Conservation (phyloP, 2,888 invertebrate species). For the Glyphotaelius pellucidus region DNA sequence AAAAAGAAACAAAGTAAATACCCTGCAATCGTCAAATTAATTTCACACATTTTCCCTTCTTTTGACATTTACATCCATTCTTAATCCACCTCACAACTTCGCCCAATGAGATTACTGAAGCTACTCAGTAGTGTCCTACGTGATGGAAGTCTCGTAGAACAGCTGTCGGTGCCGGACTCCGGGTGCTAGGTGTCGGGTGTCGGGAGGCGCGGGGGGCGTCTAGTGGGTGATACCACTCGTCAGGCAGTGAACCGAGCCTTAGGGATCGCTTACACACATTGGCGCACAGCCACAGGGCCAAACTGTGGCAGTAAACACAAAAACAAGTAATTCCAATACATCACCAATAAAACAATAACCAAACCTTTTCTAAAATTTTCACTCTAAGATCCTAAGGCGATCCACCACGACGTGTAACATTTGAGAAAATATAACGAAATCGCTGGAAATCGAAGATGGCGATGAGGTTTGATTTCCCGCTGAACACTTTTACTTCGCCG, state of each 20-base stretch:
- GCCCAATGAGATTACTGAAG: not conserved
- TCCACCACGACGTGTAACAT: too few relatives aligned
- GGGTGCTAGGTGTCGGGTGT: not conserved
- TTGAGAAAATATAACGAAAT: too few relatives aligned
- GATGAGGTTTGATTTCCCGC: too few relatives aligned
- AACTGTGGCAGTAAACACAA: not conserved
- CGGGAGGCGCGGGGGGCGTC: not conserved
- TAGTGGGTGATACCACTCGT: constrained; percentile 17
- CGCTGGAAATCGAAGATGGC: too few relatives aligned
- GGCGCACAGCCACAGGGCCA: not conserved
- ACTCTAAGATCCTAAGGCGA: too few relatives aligned
- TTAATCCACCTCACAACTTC: not conserved
- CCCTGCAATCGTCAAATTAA: not conserved
- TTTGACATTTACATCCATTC: not conserved
- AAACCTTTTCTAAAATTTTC: too few relatives aligned
- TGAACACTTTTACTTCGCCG: too few relatives aligned
- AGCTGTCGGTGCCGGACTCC: not conserved
- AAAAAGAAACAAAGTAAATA: too few relatives aligned
- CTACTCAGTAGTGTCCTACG: not conserved
- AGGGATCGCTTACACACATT: constrained; percentile 35
- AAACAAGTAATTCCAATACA: too few relatives aligned
- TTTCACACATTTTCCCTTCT: not conserved
- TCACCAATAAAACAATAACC: too few relatives aligned
- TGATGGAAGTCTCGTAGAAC: not conserved
- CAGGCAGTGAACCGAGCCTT: constrained; percentile 12